These are phyloP conservation scores for Tetraodon nigroviridis DNA, from an alignment of 2,113 vertebrate genomes.

Conservation along the genomic window DNA sequence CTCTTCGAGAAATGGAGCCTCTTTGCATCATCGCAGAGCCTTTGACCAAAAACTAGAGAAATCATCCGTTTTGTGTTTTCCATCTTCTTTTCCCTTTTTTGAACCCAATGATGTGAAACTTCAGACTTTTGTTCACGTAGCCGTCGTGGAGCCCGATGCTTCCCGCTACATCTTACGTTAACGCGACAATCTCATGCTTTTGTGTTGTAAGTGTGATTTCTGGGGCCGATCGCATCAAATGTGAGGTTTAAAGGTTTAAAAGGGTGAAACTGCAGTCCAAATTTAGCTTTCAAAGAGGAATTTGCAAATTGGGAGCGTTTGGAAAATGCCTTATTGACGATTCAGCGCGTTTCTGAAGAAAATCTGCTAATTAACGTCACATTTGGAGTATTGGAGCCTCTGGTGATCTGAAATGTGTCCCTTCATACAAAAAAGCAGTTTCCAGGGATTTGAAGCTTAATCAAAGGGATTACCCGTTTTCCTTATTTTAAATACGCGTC, in stretches of 20 bases:
- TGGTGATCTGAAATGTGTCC: slow-evolving; percentile 28
- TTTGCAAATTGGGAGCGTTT: slow-evolving; percentile 15
- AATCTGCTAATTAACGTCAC: slow-evolving; percentile 19
- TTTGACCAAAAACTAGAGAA: slow-evolving; percentile 67
- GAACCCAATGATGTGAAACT: too few relatives aligned
- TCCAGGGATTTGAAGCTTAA: slow-evolving; percentile 1
- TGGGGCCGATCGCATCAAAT: too few relatives aligned
- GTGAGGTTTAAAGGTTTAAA: background rate
- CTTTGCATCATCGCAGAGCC: slow-evolving; percentile 61
- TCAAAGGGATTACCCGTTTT: slow-evolving; percentile 4
- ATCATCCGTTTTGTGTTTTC: slow-evolving; percentile 30
- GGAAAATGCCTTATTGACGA: slow-evolving; percentile 52
- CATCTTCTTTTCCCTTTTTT: slow-evolving; percentile 1
- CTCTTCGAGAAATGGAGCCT: slow-evolving; percentile 18
- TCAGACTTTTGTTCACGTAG: slow-evolving; percentile 22
- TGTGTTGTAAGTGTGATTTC: slow-evolving; percentile 33
- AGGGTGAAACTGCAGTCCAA: slow-evolving; percentile 13
- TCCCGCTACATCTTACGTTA: slow-evolving; percentile 38
- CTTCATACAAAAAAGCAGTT: background rate
- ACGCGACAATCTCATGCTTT: slow-evolving; percentile 64
- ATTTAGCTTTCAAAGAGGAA: slow-evolving; percentile 10
- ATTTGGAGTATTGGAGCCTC: slow-evolving; percentile 22
- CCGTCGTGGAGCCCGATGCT: slow-evolving; percentile 34
- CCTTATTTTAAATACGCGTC: slow-evolving; percentile 11
- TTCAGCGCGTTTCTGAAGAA: slow-evolving; percentile 29